Evolutionary conservation across 1,140 invertebrate species (phyloP), one percentile per base, ranked within the genome.

Genomic region (Drosophila sp.): DNA sequence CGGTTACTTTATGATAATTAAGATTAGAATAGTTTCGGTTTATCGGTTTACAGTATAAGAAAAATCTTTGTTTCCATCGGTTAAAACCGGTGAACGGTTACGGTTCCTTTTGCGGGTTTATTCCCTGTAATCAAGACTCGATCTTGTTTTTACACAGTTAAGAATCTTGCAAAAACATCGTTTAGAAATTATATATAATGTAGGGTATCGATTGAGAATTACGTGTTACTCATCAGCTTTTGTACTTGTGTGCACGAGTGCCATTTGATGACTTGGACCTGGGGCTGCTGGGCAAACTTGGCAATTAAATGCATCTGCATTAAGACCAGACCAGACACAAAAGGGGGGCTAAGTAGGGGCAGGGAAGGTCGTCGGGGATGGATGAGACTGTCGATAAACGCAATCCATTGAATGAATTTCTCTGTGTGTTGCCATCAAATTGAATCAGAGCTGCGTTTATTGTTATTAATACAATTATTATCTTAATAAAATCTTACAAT

Each of bases 381-480:
- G 11, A 5, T 13, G 6, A 41, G 53, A 9, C 8, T 27, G 43
- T 48, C 41, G 32, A 48, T 48, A 61, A 21, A 21, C 21, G 1
- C 21, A 21, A 21, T 21, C 21, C 4, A 21, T 2, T 2, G 21
- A 21, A 21, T 21, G 27, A 36, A 46, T 16, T 46, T 25, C 11
- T 25, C 25, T 61, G 43, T 43, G 36, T 21, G 16, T 34, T 50
- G 74, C 29, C 71, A 78, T 50, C 43, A 82, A 82, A 82, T 82
- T 83, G 72, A 82, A 82, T 82, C 53, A 83, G 58, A 73, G 72
- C 45, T 78, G 80, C 80, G 64, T 74, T 67, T 65, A 76, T 83
- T 82, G 72, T 82, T 82, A 78, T 76, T 83, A 83, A 83, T 83
- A 82, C 78, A 75, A 83, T 83, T 78, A 76, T 65, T 80, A 51